These are phyloP conservation scores for Leucozona laternaria DNA, from an alignment of 2,888 invertebrate genomes.

Conservation along the genomic window DNA sequence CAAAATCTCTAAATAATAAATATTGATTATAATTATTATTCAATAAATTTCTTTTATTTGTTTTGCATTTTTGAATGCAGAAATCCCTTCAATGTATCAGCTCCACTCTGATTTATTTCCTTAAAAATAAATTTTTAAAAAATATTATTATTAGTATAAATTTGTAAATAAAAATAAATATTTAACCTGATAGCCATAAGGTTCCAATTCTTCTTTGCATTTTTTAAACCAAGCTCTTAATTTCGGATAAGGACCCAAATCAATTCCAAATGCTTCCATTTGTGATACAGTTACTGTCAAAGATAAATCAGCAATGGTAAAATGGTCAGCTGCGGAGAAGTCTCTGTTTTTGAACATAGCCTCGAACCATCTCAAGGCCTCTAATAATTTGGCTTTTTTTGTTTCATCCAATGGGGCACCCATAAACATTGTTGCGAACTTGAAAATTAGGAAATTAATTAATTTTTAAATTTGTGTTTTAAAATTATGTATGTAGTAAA, in stretches of 20 bases:
- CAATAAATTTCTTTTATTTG: slow-evolving; percentile 34
- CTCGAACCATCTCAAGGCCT: slow-evolving; percentile 86
- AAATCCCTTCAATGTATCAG: slow-evolving; percentile 85
- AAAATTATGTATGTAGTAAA: too few relatives aligned
- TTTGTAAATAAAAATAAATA: neutral
- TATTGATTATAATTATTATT: neutral
- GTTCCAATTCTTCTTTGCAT: slow-evolving; percentile 87
- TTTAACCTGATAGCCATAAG: slow-evolving; percentile 87
- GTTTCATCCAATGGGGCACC: slow-evolving; percentile 84
- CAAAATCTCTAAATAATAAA: neutral
- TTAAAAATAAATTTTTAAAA: slow-evolving; percentile 63
- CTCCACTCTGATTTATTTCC: slow-evolving; percentile 86
- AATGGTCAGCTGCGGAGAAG: slow-evolving; percentile 86
- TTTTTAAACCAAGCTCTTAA: slow-evolving; percentile 87
- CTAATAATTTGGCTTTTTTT: slow-evolving; percentile 85
- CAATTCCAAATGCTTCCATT: slow-evolving; percentile 84
- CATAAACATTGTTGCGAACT: slow-evolving; percentile 84
- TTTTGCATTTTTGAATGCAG: slow-evolving; percentile 84
- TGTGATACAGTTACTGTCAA: slow-evolving; percentile 82
- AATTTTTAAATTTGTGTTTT: too few relatives aligned
- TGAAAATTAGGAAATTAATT: too few relatives aligned
- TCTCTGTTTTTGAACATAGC: slow-evolving; percentile 84
- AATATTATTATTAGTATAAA: neutral
- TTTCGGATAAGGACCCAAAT: slow-evolving; percentile 84
- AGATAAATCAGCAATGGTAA: slow-evolving; percentile 83